Percentiles rank a stretch among this genome's conserved stretches.
These are phyloP conservation scores for Tenodera sinensis DNA, from an alignment of 2,888 invertebrate genomes.

Conservation along the genomic window DNA sequence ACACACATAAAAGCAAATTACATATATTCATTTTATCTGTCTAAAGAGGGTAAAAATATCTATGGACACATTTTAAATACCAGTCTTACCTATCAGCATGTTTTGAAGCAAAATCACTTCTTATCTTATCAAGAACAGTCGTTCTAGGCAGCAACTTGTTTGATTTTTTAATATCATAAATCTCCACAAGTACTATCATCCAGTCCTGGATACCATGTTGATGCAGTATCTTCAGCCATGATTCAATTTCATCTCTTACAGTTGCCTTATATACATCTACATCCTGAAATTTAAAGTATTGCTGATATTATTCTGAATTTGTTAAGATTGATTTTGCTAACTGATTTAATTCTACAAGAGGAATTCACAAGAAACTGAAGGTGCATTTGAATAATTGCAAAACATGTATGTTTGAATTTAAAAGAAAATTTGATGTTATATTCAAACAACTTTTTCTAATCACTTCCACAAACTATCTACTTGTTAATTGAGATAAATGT, in stretches of 20 bases:
- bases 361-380: too few species aligned
- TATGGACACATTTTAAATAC: not conserved
- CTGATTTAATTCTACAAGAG: too few species aligned
- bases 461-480: too few species aligned
- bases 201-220: slow-evolving; percentile 79
- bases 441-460: too few species aligned
- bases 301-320: not conserved
- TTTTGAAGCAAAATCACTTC: slow-evolving; percentile 88
- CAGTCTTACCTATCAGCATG: slow-evolving; percentile 62
- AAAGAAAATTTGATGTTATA: too few species aligned
- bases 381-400: too few species aligned
- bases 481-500: too few species aligned
- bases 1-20: too few species aligned
- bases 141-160: slow-evolving; percentile 88
- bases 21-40: too few species aligned
- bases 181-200: slow-evolving; percentile 91
- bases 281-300: slow-evolving; percentile 58
- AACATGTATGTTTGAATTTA: too few species aligned
- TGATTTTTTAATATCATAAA: slow-evolving; percentile 84
- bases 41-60: not conserved
- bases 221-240: slow-evolving; percentile 78
- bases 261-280: slow-evolving; percentile 84
- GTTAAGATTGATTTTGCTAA: too few species aligned
- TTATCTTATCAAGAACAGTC: slow-evolving; percentile 91
- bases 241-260: slow-evolving; percentile 84